Percentiles rank a stretch among this genome's conserved stretches.
Evolutionary conservation across 2,888 invertebrate species (phyloP).

Genomic region (Caenorhabditis drosophilae): DNA sequence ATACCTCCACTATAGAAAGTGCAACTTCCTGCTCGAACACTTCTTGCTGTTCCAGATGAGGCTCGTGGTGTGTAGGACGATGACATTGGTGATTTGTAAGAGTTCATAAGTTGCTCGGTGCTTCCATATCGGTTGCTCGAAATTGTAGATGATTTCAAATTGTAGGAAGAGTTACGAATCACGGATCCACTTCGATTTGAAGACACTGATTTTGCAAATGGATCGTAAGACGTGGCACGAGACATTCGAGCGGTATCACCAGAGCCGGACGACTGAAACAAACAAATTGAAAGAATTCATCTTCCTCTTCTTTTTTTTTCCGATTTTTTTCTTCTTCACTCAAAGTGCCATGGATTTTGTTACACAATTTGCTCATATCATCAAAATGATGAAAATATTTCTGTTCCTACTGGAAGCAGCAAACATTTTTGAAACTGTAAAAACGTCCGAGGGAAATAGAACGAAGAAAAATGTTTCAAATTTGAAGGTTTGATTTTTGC

Average conservation of each 20-base stretch:
- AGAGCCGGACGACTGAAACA: neutral
- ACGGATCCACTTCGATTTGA: slow-evolving; percentile 15
- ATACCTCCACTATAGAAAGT: slow-evolving; percentile 23
- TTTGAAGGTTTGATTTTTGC: too few relatives aligned
- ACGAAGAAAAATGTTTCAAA: too few relatives aligned
- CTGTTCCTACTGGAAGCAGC: too few relatives aligned
- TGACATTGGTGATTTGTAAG: slow-evolving; percentile 23
- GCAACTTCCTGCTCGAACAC: slow-evolving; percentile 35
- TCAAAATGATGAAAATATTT: too few relatives aligned
- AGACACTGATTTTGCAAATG: slow-evolving; percentile 15
- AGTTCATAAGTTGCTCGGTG: slow-evolving; percentile 25
- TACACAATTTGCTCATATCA: too few relatives aligned
- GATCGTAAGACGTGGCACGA: slow-evolving; percentile 43
- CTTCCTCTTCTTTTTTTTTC: too few relatives aligned
- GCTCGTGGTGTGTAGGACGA: slow-evolving; percentile 12
- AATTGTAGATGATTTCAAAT: slow-evolving; percentile 9
- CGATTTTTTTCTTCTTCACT: too few relatives aligned
- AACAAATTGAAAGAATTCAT: slow-evolving; percentile 4
- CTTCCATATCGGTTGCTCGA: slow-evolving; percentile 19
- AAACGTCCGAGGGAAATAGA: too few relatives aligned
- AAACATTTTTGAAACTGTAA: too few relatives aligned
- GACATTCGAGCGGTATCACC: slow-evolving; percentile 24
- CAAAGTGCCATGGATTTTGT: too few relatives aligned
- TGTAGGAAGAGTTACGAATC: neutral
- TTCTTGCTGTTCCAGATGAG: slow-evolving; percentile 18